Evolutionary conservation across 2,113 vertebrate genomes (phyloP).

Genomic region (Ptyas mucosa): DNA sequence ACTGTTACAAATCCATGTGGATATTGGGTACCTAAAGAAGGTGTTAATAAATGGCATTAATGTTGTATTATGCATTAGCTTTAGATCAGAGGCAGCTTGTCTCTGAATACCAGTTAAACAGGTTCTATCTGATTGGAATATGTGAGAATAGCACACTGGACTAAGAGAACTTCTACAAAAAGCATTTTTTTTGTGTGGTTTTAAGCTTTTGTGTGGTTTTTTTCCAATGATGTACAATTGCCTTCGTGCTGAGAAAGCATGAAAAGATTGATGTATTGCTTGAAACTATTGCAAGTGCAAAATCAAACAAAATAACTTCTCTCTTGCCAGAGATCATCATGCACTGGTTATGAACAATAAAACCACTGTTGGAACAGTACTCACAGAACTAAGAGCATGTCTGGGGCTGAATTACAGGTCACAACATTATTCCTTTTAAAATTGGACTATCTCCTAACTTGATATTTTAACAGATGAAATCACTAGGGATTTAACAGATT

Average conservation of each 20-base stretch:
- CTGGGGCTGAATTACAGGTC: slow-evolving; percentile 6
- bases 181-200: neutral
- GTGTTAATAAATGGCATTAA: neutral
- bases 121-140: neutral
- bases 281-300: slow-evolving; percentile 27
- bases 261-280: slow-evolving; percentile 20
- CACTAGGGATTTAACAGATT: neutral
- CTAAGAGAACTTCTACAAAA: neutral
- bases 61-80: neutral
- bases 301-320: slow-evolving; percentile 28
- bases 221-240: neutral
- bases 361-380: neutral
- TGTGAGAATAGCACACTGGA: neutral
- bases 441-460: neutral
- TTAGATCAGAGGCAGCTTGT: neutral
- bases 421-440: neutral
- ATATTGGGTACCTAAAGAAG: neutral
- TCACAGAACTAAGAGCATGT: neutral
- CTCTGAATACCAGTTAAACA: neutral
- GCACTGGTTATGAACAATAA: slow-evolving; percentile 17
- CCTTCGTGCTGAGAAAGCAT: slow-evolving; percentile 3
- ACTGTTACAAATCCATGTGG: neutral
- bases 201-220: neutral
- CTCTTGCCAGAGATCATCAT: slow-evolving; percentile 16
- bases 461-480: neutral